Conservation (phyloP, 2,888 invertebrate genomes). For the Oscheius myriophilus region DNA sequence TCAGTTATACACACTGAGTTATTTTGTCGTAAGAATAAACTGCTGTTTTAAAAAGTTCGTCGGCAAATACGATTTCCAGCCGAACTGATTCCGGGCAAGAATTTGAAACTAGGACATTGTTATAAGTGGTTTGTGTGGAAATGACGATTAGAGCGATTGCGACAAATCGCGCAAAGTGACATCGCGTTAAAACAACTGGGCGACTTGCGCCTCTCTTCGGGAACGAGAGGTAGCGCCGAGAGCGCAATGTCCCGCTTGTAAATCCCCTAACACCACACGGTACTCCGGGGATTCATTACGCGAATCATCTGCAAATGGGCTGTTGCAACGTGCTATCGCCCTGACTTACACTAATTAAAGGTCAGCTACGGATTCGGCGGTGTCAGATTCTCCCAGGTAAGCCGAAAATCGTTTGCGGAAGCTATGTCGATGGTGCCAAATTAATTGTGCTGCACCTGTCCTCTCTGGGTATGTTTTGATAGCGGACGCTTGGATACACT, state of each 20-base stretch:
- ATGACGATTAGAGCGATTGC: constrained; percentile 13
- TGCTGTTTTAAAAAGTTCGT: too few relatives aligned
- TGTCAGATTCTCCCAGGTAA: constrained; percentile 27
- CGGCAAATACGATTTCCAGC: too few relatives aligned
- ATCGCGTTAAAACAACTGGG: constrained; percentile 29
- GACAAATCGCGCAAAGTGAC: constrained; percentile 28
- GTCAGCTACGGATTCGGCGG: constrained; percentile 22
- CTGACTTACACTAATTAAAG: constrained; percentile 28
- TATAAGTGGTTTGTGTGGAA: too few relatives aligned
- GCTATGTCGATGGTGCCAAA: background rate
- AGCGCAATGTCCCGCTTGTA: too few relatives aligned
- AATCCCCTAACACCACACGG: background rate
- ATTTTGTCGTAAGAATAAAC: too few relatives aligned
- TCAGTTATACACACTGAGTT: too few relatives aligned
- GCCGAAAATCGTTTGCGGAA: constrained; percentile 19
- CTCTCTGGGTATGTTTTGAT: too few relatives aligned
- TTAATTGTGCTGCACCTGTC: too few relatives aligned
- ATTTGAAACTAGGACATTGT: too few relatives aligned
- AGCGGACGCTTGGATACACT: too few relatives aligned
- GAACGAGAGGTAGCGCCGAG: too few relatives aligned
- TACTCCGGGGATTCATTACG: constrained; percentile 23
- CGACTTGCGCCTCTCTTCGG: background rate
- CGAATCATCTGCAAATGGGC: constrained; percentile 21
- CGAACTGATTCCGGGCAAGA: too few relatives aligned
- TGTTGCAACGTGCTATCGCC: constrained; percentile 4